Base-by-base conservation (phyloP, 2,797 vertebrate species). In the Synaphobranchus kaupii region DNA sequence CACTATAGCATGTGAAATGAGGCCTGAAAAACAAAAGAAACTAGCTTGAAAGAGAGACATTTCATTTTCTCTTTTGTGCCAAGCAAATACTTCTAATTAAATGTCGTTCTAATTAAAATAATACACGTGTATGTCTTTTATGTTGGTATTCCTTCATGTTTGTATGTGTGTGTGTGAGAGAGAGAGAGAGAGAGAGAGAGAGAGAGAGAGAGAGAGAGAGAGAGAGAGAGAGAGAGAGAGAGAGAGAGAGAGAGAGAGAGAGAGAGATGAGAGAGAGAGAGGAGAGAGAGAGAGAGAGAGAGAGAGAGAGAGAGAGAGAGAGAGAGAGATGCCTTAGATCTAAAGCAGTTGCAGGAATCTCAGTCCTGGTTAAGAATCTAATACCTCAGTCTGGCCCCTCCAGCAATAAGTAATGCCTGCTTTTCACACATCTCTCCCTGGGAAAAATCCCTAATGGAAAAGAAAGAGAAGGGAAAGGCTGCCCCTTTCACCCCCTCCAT, bases 401-500 rank as follows among this genome's bases (percentile, higher is more conserved):
- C 89, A 94, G 91, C 89, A 89, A 87, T 86, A 90, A 90, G 91
- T 93, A 92, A 93, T 91, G 87, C 90, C 92, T 89, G 81, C 83
- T 83, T 88, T 92, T 93, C 93, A 92, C 90, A 92, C 92, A 93
- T 93, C 93, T 93, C 91, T 94, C 91, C 91, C 90, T 92, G 93
- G 87, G 87, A 90, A 52, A 85, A 92, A 93, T 91, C 90, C 92
- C 90, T 90, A 87, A 89, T 90, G 73, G 84, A 88, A 58, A 50
- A 86, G 71, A 47, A 86, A 81, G 85, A 82, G 89, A 12, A 84
- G 28, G 52, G 83, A 17, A 12, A 7, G 25, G 56, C n/a, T 56
- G 50, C 50, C 20, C 28, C 15, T 31, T 54, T 4, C 54, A 87
- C 82, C 17, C n/a, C 44, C 34, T 66, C 22, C 4, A 20, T 28